These are phyloP conservation scores for Apostichopus leukothele DNA, from an alignment of 53 echinoderm and acorn worm genomes.

Conservation along the genomic window DNA sequence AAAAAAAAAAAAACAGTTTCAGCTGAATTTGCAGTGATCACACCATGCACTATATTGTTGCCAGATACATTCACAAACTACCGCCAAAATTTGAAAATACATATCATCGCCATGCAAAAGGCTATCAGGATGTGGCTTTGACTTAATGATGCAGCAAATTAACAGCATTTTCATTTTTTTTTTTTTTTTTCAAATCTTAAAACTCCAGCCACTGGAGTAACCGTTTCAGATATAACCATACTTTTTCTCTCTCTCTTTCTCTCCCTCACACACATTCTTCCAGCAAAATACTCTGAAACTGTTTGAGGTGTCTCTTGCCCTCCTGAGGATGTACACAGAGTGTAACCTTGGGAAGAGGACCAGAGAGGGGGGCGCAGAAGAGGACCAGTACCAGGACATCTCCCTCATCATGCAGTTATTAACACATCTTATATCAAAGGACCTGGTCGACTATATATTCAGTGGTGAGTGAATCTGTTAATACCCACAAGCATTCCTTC, in stretches of 20 bases:
- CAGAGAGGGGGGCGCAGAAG: conserved; percentile 72
- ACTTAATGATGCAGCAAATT: no score
- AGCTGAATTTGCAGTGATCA: no score
- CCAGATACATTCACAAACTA: no score
- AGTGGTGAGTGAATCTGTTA: conserved; percentile 49
- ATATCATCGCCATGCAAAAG: no score
- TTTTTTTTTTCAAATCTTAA: no score
- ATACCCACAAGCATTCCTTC: background rate
- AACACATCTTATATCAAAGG: conserved; percentile 87
- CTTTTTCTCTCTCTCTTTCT: conserved; percentile 54
- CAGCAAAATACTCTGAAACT: conserved; percentile 87
- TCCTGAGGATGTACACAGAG: conserved; percentile 85
- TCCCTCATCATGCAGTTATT: conserved; percentile 92
- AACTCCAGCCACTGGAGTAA: no score
- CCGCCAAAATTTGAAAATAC: no score
- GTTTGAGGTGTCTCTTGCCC: conserved; percentile 78
- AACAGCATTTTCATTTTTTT: no score
- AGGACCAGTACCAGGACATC: conserved; percentile 90
- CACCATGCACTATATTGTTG: no score
- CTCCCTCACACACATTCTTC: conserved; percentile 18
- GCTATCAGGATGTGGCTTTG: no score
- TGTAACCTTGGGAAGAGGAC: conserved; percentile 77
- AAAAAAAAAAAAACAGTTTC: no score
- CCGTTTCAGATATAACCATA: no score
- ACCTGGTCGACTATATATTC: conserved; percentile 80